Base-by-base conservation (phyloP, 2,797 vertebrate genomes). In the Bovichtus variegatus region DNA sequence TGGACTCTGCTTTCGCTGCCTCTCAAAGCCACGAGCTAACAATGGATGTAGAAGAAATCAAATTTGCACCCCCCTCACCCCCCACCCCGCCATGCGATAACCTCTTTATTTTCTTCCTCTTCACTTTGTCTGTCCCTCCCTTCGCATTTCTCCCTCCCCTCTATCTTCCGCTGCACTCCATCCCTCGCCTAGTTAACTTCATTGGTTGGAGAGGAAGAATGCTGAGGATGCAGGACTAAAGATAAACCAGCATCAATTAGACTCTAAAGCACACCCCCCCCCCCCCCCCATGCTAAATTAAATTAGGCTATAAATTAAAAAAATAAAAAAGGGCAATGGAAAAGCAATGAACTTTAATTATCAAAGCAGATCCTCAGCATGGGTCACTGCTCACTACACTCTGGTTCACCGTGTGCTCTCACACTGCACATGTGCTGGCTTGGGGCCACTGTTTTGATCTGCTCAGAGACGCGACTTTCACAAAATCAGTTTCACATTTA, bases 261-360 rank as follows among this genome's bases (percentile, higher is more conserved):
- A 87, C 63, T 93, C 82, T 83, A 91, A 93, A 94, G 91, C 94
- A 92, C 92, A 93, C 91, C 84, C 84, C 68, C 55, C 23, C 85
- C 27, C 74, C 74, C 61, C 84, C 36, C 71, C 63, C 68, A 87
- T 91, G 85, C 90, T 87, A 93, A 95, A 95, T 94, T 92, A 92
- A 94, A 95, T 95, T 93, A 94, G 82, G 53, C 87, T 90, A 92
- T 94, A 91, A 92, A 94, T 92, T 36, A 19, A 72, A 74, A 84
- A 86, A n/a, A n/a, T n/a, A n/a, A 80, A 80, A 89, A 84, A 75
- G 80, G 29, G 60, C 81, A 88, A 86, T 87, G 85, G 82, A 85
- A 90, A 93, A 90, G 85, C 92, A 91, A 94, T 94, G 84, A 89
- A 93, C 85, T 92, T 92, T 91, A 92, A 93, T 93, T 92, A 91